phyloP scores from a whole-genome alignment of 2,797 vertebrate genomes.

The Hafferia zeledoni region DNA sequence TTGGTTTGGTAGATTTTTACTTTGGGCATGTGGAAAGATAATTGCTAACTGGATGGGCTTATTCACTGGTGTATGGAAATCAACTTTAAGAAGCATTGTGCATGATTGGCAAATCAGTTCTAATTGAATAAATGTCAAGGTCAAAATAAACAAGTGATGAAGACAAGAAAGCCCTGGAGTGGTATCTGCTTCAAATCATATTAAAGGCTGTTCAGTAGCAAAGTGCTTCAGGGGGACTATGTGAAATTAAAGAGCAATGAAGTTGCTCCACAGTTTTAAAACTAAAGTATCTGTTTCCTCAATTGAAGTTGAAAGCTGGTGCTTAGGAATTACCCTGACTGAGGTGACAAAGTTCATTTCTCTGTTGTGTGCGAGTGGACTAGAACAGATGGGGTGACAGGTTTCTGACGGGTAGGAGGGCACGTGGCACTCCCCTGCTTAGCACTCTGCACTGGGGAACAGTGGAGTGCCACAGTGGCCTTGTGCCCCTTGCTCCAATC shows the following conservation, averaged over 20 bases:
- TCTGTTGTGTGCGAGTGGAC: background rate
- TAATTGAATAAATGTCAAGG: conserved; percentile 88
- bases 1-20: conserved; percentile 17
- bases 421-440: background rate
- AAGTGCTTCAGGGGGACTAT: conserved; percentile 54
- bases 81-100: conserved; percentile 72
- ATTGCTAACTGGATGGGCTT: conserved; percentile 77
- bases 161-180: conserved; percentile 80
- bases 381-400: background rate
- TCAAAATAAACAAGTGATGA: conserved; percentile 80
- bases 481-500: fast-evolving
- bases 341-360: background rate
- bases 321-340: background rate
- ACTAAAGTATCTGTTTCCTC: background rate
- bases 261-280: background rate
- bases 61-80: conserved; percentile 71
- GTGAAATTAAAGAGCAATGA: conserved; percentile 50
- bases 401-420: background rate
- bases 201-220: conserved; percentile 62
- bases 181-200: conserved; percentile 72
- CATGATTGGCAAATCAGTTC: conserved; percentile 83
- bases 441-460: background rate
- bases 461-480: background rate
- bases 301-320: background rate
- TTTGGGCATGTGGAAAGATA: conserved; percentile 72